Conservation (phyloP, 2,888 invertebrate species). For the Cheiracanthium punctorium region DNA sequence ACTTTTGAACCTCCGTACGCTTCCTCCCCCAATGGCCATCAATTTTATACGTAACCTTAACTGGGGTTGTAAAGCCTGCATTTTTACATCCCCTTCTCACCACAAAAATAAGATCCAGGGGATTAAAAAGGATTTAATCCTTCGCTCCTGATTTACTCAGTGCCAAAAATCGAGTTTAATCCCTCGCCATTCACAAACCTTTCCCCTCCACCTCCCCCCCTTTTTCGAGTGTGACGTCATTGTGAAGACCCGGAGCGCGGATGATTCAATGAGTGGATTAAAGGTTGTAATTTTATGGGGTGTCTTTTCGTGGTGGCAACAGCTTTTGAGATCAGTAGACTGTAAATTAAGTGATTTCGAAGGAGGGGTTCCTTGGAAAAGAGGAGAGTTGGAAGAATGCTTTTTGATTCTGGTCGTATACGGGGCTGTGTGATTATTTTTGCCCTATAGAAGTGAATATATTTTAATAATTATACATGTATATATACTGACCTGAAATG, state of each 20-base stretch:
- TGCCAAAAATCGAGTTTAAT: conserved; percentile 53
- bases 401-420: too few relatives aligned
- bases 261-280: conserved; percentile 70
- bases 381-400: too few relatives aligned
- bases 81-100: conserved; percentile 45
- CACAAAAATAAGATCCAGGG: conserved; percentile 59
- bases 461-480: too few relatives aligned
- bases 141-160: conserved; percentile 20
- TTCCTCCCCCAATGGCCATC: conserved; percentile 37
- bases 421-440: too few relatives aligned
- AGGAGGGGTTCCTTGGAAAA: conserved; percentile 10
- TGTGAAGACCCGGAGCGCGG: conserved; percentile 29
- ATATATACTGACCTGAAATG: too few relatives aligned
- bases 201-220: too few relatives aligned
- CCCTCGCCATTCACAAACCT: too few relatives aligned
- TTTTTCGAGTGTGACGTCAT: conserved; percentile 45
- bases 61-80: conserved; percentile 23
- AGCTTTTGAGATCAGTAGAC: conserved; percentile 52
- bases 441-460: too few relatives aligned
- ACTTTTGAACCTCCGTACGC: conserved; percentile 50
- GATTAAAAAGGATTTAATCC: conserved; percentile 57
- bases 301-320: conserved; percentile 54
- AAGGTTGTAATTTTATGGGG: conserved; percentile 59
- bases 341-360: conserved; percentile 64
- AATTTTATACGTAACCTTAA: conserved; percentile 47